phyloP scores from a whole-genome alignment of 2,797 vertebrate species.

The Astyanax mexicanus region DNA sequence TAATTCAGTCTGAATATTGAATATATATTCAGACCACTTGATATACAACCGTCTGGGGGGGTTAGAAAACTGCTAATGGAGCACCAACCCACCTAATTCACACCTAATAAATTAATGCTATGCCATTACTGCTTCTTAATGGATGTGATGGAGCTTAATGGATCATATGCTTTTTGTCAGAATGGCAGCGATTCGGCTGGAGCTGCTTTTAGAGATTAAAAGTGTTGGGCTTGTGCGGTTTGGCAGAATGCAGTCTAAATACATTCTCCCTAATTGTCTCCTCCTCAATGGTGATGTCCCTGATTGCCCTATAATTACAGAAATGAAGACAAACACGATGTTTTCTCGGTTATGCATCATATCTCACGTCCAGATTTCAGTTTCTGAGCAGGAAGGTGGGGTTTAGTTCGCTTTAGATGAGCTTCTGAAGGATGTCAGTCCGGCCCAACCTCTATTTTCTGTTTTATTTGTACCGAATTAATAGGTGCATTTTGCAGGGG shows the following conservation, averaged over 20 bases:
- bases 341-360: not conserved
- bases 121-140: conserved; percentile 24
- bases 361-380: not conserved
- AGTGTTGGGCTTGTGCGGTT: not conserved
- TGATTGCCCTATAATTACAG: conserved; percentile 39
- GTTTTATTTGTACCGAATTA: too few relatives aligned
- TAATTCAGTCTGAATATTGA: not conserved
- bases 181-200: conserved; percentile 2
- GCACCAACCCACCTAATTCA: conserved; percentile 18
- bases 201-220: conserved; percentile 2
- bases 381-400: conserved; percentile 23
- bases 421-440: not conserved
- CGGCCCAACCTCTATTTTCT: too few relatives aligned
- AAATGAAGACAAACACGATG: conserved; percentile 44
- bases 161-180: conserved; percentile 27
- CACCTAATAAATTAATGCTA: conserved; percentile 26
- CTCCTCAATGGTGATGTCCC: conserved; percentile 37
- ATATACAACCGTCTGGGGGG: not conserved
- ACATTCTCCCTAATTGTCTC: conserved; percentile 32
- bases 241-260: not conserved
- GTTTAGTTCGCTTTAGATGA: conserved; percentile 1
- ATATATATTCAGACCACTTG: too few relatives aligned
- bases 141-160: conserved; percentile 26
- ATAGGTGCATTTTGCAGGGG: too few relatives aligned
- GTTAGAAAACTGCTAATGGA: conserved; percentile 5